phyloP scores from a whole-genome alignment of 2,888 invertebrate species.

The Halictus ligatus region DNA sequence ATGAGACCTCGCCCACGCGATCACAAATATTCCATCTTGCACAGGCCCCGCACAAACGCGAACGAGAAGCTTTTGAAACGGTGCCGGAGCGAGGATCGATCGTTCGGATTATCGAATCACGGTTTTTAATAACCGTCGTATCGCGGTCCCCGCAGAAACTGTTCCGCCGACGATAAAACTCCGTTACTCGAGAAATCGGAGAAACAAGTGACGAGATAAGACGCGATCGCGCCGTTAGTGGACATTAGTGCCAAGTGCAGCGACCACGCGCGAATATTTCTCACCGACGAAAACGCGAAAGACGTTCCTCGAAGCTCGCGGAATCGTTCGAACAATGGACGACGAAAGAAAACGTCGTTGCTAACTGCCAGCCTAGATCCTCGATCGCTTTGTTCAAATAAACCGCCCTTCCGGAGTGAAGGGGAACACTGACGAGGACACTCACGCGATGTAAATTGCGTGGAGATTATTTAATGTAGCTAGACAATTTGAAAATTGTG shows the following conservation, averaged over 20 bases:
- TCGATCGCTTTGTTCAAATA: neutral
- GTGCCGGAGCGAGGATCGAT: constrained; percentile 9
- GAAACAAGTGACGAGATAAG: neutral
- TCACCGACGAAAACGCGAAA: neutral
- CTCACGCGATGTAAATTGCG: neutral
- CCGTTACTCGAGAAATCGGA: neutral
- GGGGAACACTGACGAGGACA: neutral
- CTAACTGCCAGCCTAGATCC: constrained; percentile 5
- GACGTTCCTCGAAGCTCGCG: neutral
- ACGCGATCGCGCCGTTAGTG: neutral
- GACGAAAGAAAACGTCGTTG: neutral
- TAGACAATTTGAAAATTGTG: no score
- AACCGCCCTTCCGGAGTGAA: neutral
- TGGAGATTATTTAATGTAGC: no score
- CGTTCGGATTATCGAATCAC: constrained; percentile 34
- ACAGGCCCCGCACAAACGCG: neutral
- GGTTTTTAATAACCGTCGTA: neutral
- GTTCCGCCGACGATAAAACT: neutral
- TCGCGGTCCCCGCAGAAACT: constrained; percentile 5
- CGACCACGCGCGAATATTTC: neutral
- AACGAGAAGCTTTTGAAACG: neutral
- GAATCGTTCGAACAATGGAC: constrained; percentile 5
- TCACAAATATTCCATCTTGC: constrained; percentile 31
- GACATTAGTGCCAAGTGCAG: constrained; percentile 24
- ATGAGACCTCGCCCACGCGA: constrained; percentile 35